phyloP scores from a whole-genome alignment of 1,140 invertebrate genomes.

The Tetramorium parvispinum region DNA sequence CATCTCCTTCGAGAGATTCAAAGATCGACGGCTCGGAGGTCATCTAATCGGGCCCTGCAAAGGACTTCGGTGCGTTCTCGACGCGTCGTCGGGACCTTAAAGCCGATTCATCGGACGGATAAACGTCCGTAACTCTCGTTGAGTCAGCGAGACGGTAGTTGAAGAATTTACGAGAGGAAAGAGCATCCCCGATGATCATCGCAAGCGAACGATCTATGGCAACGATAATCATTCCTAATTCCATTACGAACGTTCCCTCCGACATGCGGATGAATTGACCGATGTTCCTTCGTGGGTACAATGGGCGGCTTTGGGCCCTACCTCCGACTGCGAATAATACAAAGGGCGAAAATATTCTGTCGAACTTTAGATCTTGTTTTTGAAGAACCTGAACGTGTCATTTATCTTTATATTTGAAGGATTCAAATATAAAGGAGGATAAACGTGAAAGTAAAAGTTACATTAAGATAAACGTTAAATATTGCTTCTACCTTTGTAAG shows the following conservation, averaged over 20 bases:
- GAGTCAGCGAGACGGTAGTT: slow-evolving; percentile 22
- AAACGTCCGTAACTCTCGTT: slow-evolving; percentile 19
- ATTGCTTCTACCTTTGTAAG: background rate
- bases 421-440: background rate
- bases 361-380: background rate
- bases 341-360: slow-evolving; percentile 16
- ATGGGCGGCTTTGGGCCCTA: background rate
- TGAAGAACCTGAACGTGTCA: background rate
- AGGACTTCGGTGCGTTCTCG: slow-evolving; percentile 16
- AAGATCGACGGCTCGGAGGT: background rate
- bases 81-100: slow-evolving; percentile 1
- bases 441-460: background rate
- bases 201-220: slow-evolving; percentile 19
- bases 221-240: slow-evolving; percentile 31
- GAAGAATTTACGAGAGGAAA: slow-evolving; percentile 32
- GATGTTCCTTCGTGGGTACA: slow-evolving; percentile 19
- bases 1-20: slow-evolving; percentile 4
- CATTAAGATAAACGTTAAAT: background rate
- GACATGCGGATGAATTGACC: background rate
- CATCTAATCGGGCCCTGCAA: background rate
- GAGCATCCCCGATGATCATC: slow-evolving; percentile 22
- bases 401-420: background rate
- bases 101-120: background rate
- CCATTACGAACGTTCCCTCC: slow-evolving; percentile 25
- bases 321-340: slow-evolving; percentile 16